Base-by-base conservation (phyloP, 64 coral and sea anemone species). In the Orbicella faveolata region DNA sequence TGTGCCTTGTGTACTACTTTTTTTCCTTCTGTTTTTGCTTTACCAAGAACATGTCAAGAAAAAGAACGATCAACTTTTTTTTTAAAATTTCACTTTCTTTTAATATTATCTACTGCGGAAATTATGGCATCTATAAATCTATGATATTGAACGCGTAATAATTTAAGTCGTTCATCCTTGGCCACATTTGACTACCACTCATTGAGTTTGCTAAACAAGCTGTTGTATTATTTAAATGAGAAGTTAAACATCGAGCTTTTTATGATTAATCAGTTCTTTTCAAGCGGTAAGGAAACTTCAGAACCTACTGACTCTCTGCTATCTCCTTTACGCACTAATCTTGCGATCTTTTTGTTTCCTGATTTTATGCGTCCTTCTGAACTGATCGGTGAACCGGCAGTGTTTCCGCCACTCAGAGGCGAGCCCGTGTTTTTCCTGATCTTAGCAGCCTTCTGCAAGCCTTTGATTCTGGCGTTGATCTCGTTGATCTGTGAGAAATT, bases 401-500 rank as follows among this genome's bases (percentile, higher is more conserved):
- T 70, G 23, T 23, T 70, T 70, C 9, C 30, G 67, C 25, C 25
- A 25, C 67, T 70, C 20, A 70, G 21, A 6, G 67, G 82, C 12
- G 92, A 89, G 4, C 35, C 48, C 3, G 51, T 39, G 23, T 84
- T 80, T 79, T 89, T 94, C 77, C 80, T 74, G 15, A 69, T 79
- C 68, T 69, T 94, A 15, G 35, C 26, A 20, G 79, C 87, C 14
- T 59, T 94, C 30, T 78, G 88, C 53, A 94, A 75, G 52, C 89
- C 80, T 69, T 89, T 94, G 13, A 94, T 63, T 25, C 77, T 75
- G 33, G 33, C 21, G 44, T 37, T 94, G 0, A 89, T 30, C 19
- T 94, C 92, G 36, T 83, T 89, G 44, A 89, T 48, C 77, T 94
- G 88, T n/a, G 87, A 54, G 51, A 94, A 59, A 39, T 54, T 63